phyloP scores from a whole-genome alignment of 2,113 vertebrate genomes.

The Pholis gunnellus region DNA sequence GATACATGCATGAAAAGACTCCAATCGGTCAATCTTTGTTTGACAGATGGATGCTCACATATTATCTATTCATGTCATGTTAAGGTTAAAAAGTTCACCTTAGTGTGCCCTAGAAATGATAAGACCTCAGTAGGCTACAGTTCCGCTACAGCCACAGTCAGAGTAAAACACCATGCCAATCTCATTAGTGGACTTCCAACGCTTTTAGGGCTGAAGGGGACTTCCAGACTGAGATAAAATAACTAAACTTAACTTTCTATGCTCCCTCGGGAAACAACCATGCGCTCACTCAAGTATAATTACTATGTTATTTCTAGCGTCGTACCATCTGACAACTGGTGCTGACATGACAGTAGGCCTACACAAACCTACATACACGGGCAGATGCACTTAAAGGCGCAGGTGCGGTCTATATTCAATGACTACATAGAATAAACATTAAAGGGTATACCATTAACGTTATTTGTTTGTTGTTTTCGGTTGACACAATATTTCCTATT shows the following conservation, averaged over 20 bases:
- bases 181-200: slow-evolving; percentile 27
- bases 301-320: slow-evolving; percentile 77
- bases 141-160: slow-evolving; percentile 29
- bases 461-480: not conserved
- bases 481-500: slow-evolving; percentile 41
- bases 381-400: slow-evolving; percentile 33
- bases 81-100: not conserved
- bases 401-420: slow-evolving; percentile 29
- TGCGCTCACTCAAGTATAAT: slow-evolving; percentile 56
- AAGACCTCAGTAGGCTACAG: slow-evolving; percentile 5
- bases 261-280: slow-evolving; percentile 39
- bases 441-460: not conserved
- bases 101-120: not conserved
- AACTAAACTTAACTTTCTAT: slow-evolving; percentile 58
- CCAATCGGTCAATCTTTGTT: not conserved
- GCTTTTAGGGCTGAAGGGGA: slow-evolving; percentile 15
- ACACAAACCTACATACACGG: slow-evolving; percentile 15
- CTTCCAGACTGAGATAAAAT: slow-evolving; percentile 58
- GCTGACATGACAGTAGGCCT: slow-evolving; percentile 50
- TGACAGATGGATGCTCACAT: not conserved
- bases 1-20: not conserved
- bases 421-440: not conserved
- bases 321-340: slow-evolving; percentile 78
- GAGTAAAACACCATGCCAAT: slow-evolving; percentile 26
- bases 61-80: not conserved